Evolutionary conservation across 2,888 invertebrate species (phyloP).

Genomic region (Troilus luridus): DNA sequence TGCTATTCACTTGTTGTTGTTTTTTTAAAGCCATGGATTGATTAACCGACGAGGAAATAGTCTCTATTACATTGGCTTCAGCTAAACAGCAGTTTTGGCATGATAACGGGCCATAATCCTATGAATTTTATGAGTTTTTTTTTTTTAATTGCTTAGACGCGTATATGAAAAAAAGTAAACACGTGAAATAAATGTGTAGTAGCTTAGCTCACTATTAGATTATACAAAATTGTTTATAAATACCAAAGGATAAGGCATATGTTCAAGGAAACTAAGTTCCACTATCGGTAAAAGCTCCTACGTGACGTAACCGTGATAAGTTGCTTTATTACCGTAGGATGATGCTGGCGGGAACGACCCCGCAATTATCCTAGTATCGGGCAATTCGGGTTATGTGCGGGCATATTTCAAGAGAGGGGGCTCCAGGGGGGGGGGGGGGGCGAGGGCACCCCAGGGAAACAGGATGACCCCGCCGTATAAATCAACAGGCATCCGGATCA

Average conservation of each 20-base stretch:
- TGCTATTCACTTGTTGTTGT: too few relatives aligned
- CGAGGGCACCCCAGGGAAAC: neutral
- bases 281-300: neutral
- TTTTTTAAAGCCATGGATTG: too few relatives aligned
- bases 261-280: neutral
- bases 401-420: constrained; percentile 50
- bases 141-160: too few relatives aligned
- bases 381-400: constrained; percentile 55
- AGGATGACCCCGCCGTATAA: constrained; percentile 41
- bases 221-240: neutral
- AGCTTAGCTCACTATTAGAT: too few relatives aligned
- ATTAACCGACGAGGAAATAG: too few relatives aligned
- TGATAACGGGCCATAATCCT: too few relatives aligned
- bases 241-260: neutral
- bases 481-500: constrained; percentile 32
- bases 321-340: constrained; percentile 44
- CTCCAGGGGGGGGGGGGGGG: neutral
- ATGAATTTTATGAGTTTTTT: too few relatives aligned
- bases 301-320: constrained; percentile 33
- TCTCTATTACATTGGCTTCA: too few relatives aligned
- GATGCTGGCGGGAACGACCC: constrained; percentile 15
- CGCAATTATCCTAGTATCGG: constrained; percentile 52
- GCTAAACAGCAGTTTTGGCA: too few relatives aligned
- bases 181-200: too few relatives aligned
- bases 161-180: too few relatives aligned